Conservation (phyloP, 2,888 invertebrate genomes). For the Fragum fragum region DNA sequence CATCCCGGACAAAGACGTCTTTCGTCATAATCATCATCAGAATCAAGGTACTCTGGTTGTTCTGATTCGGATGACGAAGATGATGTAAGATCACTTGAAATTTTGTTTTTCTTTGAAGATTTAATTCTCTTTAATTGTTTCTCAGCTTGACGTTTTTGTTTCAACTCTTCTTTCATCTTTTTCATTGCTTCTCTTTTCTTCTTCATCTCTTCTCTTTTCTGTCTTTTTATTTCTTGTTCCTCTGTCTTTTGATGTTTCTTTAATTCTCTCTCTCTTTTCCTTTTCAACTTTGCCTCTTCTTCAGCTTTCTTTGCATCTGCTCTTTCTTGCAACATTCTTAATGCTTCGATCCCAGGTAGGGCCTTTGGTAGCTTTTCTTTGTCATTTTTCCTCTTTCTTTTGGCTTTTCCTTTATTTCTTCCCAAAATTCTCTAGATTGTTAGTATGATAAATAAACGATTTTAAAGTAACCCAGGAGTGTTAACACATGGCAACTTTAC, state of each 20-base stretch:
- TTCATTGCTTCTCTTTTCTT: neutral
- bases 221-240: constrained; percentile 10
- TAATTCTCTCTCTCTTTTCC: neutral
- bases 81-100: neutral
- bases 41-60: neutral
- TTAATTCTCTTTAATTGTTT: too few relatives aligned
- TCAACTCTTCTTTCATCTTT: neutral
- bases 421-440: too few relatives aligned
- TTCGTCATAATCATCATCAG: constrained; percentile 14
- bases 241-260: neutral
- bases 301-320: constrained; percentile 40
- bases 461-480: too few relatives aligned
- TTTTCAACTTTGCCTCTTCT: constrained; percentile 23
- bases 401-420: too few relatives aligned
- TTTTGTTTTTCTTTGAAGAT: too few relatives aligned
- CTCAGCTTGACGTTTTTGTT: neutral
- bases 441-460: too few relatives aligned
- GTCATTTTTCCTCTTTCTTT: neutral
- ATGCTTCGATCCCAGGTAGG: constrained; percentile 30
- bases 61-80: constrained; percentile 5
- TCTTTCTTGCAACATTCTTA: constrained; percentile 38
- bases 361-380: constrained; percentile 34
- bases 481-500: too few relatives aligned
- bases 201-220: constrained; percentile 7
- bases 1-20: constrained; percentile 16